These are phyloP conservation scores for Takifugu bimaculatus DNA, from an alignment of 2,113 vertebrate species.

Conservation along the genomic window DNA sequence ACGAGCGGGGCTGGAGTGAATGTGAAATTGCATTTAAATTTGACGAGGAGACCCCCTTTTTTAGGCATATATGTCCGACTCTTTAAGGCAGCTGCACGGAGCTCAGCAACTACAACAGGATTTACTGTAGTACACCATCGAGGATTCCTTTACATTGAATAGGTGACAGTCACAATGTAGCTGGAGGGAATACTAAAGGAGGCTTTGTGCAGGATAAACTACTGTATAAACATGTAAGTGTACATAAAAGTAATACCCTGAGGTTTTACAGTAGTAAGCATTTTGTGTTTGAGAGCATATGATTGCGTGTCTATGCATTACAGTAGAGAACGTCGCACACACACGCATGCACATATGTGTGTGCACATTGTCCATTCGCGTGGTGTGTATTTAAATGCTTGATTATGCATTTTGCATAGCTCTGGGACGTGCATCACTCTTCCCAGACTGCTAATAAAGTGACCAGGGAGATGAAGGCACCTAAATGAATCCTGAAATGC, in stretches of 20 bases:
- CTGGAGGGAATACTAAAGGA: conserved; percentile 54
- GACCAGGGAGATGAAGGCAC: conserved; percentile 70
- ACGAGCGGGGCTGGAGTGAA: conserved; percentile 34
- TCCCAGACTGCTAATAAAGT: conserved; percentile 75
- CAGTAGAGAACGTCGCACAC: conserved; percentile 21
- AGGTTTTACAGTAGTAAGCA: conserved; percentile 57
- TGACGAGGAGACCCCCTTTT: conserved; percentile 51
- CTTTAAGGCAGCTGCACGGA: conserved; percentile 34
- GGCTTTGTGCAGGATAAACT: conserved; percentile 42
- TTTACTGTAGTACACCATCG: conserved; percentile 47
- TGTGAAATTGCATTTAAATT: conserved; percentile 59
- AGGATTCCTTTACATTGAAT: conserved; percentile 55
- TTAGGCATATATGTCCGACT: conserved; percentile 37
- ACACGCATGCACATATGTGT: conserved; percentile 7
- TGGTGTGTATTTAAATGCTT: conserved; percentile 73
- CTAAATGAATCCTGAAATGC: conserved; percentile 74
- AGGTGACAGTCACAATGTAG: conserved; percentile 35
- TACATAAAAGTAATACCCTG: conserved; percentile 32
- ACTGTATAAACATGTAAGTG: conserved; percentile 40
- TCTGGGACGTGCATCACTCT: conserved; percentile 74
- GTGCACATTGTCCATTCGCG: conserved; percentile 41
- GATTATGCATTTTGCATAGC: conserved; percentile 76
- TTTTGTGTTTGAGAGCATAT: conserved; percentile 34
- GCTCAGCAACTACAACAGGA: conserved; percentile 32
- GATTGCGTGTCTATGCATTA: conserved; percentile 34